Conservation (phyloP, 2,113 vertebrate genomes). For the Pseudorectes ferrugineus region DNA sequence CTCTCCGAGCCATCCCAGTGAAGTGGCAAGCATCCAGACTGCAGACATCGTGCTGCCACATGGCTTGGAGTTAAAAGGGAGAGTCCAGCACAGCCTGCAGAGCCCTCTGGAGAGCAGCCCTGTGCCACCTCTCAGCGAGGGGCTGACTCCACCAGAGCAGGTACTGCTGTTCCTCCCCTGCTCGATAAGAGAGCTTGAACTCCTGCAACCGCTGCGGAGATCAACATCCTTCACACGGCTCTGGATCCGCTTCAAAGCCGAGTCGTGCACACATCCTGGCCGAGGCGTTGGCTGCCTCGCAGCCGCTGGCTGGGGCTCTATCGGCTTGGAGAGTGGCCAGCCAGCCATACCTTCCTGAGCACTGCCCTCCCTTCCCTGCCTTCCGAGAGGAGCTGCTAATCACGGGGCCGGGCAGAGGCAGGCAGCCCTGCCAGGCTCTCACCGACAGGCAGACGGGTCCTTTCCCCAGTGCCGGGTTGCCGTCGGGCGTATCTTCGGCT, state of each 20-base stretch:
- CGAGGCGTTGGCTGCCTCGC: constrained; percentile 23
- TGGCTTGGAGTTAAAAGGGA: fast-evolving
- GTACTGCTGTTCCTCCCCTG: neutral
- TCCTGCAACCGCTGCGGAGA: neutral
- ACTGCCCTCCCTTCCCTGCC: neutral
- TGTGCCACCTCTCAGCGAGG: neutral
- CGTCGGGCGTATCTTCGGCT: neutral
- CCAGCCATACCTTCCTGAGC: neutral
- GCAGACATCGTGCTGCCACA: neutral
- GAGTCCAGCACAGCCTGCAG: neutral
- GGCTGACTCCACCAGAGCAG: neutral
- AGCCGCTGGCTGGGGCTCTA: neutral
- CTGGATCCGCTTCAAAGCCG: constrained; percentile 20
- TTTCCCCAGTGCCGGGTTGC: neutral
- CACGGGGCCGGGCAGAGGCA: neutral
- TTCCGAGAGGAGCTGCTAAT: neutral
- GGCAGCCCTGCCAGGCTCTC: neutral
- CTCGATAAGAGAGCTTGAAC: neutral
- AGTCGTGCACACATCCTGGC: constrained; percentile 26
- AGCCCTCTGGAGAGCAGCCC: neutral
- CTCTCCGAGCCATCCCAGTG: neutral
- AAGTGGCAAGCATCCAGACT: neutral
- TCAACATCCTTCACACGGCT: neutral
- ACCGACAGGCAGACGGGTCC: neutral
- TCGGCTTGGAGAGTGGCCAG: neutral